A percentile compares a stretch with the other conserved stretches of the same genome.
These are phyloP conservation scores for Phocides pigmalion DNA, from an alignment of 1,140 invertebrate species.

Conservation along the genomic window DNA sequence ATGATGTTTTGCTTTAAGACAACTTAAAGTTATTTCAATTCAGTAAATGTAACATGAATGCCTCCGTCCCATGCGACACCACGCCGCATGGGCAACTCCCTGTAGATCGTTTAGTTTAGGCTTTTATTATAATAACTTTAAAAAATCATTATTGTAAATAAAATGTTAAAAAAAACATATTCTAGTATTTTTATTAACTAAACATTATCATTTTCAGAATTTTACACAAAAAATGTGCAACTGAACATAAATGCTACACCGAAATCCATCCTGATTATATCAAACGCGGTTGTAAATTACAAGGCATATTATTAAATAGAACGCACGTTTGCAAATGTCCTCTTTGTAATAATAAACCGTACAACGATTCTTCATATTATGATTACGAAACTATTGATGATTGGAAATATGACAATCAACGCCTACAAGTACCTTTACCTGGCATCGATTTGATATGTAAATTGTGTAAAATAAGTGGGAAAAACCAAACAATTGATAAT, in stretches of 20 bases:
- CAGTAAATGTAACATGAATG: too few species aligned
- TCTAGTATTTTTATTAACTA: conserved; percentile 20
- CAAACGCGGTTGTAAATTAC: conserved; percentile 57
- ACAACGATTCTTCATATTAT: conserved; percentile 54
- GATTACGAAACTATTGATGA: conserved; percentile 56
- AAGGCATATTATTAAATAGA: conserved; percentile 49
- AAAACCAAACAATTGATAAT: conserved; percentile 43
- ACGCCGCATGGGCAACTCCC: too few species aligned
- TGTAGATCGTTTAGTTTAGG: too few species aligned
- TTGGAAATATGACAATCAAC: conserved; percentile 62
- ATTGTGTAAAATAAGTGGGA: conserved; percentile 56
- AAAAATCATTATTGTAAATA: too few species aligned
- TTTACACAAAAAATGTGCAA: conserved; percentile 39
- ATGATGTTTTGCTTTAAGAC: too few species aligned
- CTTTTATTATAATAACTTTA: too few species aligned
- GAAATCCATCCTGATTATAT: conserved; percentile 62
- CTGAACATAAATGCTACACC: conserved; percentile 48
- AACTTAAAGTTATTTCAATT: too few species aligned
- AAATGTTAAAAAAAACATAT: too few species aligned
- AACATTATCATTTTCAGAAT: conserved; percentile 19
- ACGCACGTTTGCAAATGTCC: conserved; percentile 68
- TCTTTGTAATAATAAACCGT: conserved; percentile 67
- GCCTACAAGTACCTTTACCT: conserved; percentile 42
- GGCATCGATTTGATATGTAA: conserved; percentile 57
- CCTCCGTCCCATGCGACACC: too few species aligned